Percentiles rank a stretch among this genome's conserved stretches.
phyloP scores from a whole-genome alignment of 2,113 vertebrate species.

The Oreochromis niloticus region DNA sequence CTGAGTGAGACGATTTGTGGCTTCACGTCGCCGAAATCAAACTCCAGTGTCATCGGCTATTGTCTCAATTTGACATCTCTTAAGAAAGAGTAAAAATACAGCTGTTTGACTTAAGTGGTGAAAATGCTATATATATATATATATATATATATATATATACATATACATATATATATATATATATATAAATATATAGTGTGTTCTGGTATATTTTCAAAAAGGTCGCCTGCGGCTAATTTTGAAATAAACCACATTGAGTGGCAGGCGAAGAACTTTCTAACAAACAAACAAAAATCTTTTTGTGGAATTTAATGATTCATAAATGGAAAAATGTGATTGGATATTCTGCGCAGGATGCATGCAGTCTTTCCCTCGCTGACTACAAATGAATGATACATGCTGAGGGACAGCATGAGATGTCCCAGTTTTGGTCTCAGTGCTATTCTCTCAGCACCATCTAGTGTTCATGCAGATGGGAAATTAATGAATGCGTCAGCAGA shows the following conservation, averaged over 20 bases:
- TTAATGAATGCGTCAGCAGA: background rate
- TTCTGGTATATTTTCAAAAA: background rate
- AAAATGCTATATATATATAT: background rate
- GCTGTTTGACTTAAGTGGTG: background rate
- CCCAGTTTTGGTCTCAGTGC: background rate
- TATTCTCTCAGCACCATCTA: constrained; percentile 54
- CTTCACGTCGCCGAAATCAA: background rate
- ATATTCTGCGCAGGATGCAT: background rate
- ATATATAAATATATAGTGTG: background rate
- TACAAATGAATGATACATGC: background rate
- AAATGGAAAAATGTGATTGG: background rate
- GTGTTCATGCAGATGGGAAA: constrained; percentile 28
- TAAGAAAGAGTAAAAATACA: background rate
- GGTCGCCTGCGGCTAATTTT: background rate
- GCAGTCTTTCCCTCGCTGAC: background rate
- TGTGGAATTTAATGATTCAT: background rate
- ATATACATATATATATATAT: background rate
- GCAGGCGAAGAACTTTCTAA: background rate
- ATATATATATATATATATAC: too few relatives aligned
- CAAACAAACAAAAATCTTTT: background rate
- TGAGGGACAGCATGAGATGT: background rate
- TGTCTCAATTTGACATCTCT: background rate
- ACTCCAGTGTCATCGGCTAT: background rate
- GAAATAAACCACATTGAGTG: background rate
- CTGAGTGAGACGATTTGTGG: background rate